Evolutionary conservation across 1,140 invertebrate species (phyloP), one percentile per base, ranked within the genome.

Genomic region (Argopecten irradians): DNA sequence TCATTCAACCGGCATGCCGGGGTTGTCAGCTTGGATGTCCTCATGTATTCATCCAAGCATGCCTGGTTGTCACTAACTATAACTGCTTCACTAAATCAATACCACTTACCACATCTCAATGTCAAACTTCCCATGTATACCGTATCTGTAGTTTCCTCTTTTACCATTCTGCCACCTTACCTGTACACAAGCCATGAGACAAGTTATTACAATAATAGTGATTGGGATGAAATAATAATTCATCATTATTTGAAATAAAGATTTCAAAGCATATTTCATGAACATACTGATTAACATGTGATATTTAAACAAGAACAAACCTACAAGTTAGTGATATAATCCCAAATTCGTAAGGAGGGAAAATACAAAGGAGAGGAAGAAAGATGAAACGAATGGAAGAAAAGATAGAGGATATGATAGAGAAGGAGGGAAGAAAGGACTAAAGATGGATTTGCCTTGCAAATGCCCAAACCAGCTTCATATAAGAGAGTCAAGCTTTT

Each of bases 121-220:
- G 82, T 90, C 89, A 83, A 88, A 88, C 82, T 90, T 90, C 19
- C 89, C 89, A 84, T 55, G 88, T 83, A 85, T 82, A 34, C 89
- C 89, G 86, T 86, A 90, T 84, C 89, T 90, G 82, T 90, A 90
- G 84, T 90, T 90, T 86, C 89, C 89, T 88, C 89, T 36, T 46
- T 88, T 90, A 84, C 89, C 87, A 86, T 88, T 90, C 32, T 90
- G 87, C 89, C 89, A 90, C 33, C 89, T 83, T 22, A 90, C 89
- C 89, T 90, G 1, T 84, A 19, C 33, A 7, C 55, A 71, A 3
- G 5, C n/a, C 8, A 5, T n/a, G 28, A 71, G 28, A 71, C 36
- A 71, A 28, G 8, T n/a, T n/a, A n/a, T n/a, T n/a, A n/a, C n/a
- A n/a, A n/a, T n/a, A n/a, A n/a, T n/a, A n/a, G n/a, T n/a, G n/a